Percentiles rank a stretch among this genome's conserved stretches.
These are phyloP conservation scores for Squalus acanthias DNA, from an alignment of 2,797 vertebrate species.

Conservation along the genomic window DNA sequence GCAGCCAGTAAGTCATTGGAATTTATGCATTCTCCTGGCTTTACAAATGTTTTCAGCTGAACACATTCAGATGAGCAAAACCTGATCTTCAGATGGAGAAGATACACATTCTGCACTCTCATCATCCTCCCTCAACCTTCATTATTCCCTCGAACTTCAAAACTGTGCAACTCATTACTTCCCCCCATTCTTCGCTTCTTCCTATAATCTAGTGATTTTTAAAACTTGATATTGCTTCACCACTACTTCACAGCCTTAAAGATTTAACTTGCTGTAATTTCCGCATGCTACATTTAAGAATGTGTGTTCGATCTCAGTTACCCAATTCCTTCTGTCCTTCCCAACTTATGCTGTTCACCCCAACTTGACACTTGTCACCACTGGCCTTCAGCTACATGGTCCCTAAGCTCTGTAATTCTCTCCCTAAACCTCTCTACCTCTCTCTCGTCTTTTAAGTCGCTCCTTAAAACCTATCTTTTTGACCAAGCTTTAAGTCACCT, in stretches of 20 bases:
- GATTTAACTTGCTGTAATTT: neutral
- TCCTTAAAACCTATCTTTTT: no score
- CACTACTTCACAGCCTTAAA: neutral
- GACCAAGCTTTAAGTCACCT: no score
- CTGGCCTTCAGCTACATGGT: no score
- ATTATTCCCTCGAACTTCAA: neutral
- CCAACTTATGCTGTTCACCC: neutral
- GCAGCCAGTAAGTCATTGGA: neutral
- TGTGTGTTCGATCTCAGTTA: neutral
- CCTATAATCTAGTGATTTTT: neutral
- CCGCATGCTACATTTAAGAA: neutral
- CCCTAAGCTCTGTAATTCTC: no score
- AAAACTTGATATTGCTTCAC: neutral
- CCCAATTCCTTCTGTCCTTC: neutral
- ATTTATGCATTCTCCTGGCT: neutral
- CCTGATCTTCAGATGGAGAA: neutral
- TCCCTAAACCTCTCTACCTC: no score
- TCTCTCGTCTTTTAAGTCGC: no score
- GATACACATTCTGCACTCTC: neutral
- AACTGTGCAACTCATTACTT: neutral
- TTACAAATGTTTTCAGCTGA: neutral
- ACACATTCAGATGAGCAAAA: neutral
- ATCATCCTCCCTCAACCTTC: neutral
- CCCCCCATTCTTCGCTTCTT: neutral
- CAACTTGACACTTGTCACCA: neutral